phyloP scores from a whole-genome alignment of 92 coral and sea anemone species.

The Galaxea fascicularis region DNA sequence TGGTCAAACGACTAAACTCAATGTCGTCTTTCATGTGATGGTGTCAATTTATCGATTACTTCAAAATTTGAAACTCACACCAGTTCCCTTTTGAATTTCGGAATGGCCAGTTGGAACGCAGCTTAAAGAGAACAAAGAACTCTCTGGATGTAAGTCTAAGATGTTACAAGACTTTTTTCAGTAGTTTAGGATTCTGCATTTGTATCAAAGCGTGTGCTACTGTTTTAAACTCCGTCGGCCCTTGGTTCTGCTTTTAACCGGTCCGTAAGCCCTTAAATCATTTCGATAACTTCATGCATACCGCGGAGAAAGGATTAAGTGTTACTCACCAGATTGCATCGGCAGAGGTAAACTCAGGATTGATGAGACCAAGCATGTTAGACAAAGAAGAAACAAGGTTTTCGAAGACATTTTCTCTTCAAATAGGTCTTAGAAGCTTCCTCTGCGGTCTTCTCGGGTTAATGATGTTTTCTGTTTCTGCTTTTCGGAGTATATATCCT shows the following conservation, averaged over 20 bases:
- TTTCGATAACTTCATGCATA: background rate
- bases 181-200: too few relatives aligned
- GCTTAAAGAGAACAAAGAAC: too few relatives aligned
- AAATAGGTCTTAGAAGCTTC: background rate
- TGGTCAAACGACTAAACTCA: too few relatives aligned
- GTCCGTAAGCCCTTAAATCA: background rate
- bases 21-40: too few relatives aligned
- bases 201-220: background rate
- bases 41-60: too few relatives aligned
- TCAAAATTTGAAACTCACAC: too few relatives aligned
- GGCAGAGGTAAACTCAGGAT: slow-evolving; percentile 17
- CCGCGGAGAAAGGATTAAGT: too few relatives aligned
- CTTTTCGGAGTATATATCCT: slow-evolving; percentile 7
- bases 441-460: background rate
- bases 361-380: slow-evolving; percentile 1
- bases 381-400: background rate
- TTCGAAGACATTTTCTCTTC: slow-evolving; percentile 21
- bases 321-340: slow-evolving; percentile 11
- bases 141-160: too few relatives aligned
- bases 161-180: too few relatives aligned
- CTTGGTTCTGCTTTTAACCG: background rate
- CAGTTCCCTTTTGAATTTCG: too few relatives aligned
- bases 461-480: background rate
- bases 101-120: too few relatives aligned
- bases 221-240: background rate